phyloP scores from a whole-genome alignment of 2,888 invertebrate species.

The Philereme vetulata region DNA sequence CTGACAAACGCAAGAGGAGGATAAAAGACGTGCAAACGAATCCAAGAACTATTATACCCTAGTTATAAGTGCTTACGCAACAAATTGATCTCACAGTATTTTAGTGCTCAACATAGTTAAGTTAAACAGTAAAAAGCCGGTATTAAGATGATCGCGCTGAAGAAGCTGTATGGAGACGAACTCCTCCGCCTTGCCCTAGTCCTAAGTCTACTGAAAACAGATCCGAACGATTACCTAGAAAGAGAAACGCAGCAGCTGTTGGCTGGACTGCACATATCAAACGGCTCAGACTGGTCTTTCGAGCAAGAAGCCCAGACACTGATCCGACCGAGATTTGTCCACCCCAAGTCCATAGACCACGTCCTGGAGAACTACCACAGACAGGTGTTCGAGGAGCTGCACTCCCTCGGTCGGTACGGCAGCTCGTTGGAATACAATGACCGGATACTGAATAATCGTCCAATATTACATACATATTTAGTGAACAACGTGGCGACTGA shows the following conservation, averaged over 20 bases:
- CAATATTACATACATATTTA: conserved; percentile 76
- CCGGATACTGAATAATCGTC: conserved; percentile 70
- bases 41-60: conserved; percentile 20
- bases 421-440: conserved; percentile 67
- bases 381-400: conserved; percentile 88
- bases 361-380: conserved; percentile 88
- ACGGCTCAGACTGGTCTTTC: conserved; percentile 87
- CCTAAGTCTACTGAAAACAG: conserved; percentile 90
- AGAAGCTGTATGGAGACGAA: conserved; percentile 92
- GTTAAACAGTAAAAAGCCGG: conserved; percentile 23
- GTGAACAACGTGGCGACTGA: conserved; percentile 77
- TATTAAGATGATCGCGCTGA: conserved; percentile 88
- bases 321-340: conserved; percentile 85
- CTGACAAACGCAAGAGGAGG: conserved; percentile 75
- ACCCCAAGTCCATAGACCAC: conserved; percentile 89
- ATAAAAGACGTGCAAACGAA: conserved; percentile 39
- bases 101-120: conserved; percentile 66
- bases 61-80: conserved; percentile 49
- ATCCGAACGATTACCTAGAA: conserved; percentile 88
- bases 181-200: conserved; percentile 91
- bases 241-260: conserved; percentile 79
- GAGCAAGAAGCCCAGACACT: conserved; percentile 82
- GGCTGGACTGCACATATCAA: conserved; percentile 84
- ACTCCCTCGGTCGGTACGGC: conserved; percentile 85
- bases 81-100: conserved; percentile 69